phyloP scores from a whole-genome alignment of 2,113 vertebrate species.

The Muscicapa adusta region DNA sequence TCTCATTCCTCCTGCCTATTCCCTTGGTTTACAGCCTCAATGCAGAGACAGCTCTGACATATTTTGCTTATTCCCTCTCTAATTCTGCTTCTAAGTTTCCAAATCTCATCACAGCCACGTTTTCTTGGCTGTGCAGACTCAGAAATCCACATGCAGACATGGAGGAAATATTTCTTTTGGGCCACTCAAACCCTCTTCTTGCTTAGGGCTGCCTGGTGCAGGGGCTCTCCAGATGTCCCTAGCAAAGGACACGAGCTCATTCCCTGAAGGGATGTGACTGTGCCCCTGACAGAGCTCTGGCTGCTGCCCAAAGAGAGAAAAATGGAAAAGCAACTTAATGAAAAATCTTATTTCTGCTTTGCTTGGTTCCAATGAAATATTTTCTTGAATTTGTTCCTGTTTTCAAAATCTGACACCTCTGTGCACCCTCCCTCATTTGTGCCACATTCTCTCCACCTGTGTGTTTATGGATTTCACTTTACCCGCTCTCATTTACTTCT shows the following conservation, averaged over 20 bases:
- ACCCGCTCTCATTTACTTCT: not conserved
- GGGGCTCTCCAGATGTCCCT: not conserved
- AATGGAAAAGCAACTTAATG: not conserved
- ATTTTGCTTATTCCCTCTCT: slow-evolving; percentile 46
- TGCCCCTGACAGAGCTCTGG: not conserved
- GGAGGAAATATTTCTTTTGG: rapidly evolving
- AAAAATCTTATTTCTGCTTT: not conserved
- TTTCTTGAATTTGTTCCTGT: not conserved
- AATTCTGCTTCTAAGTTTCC: not conserved
- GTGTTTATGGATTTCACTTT: not conserved
- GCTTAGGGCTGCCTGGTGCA: not conserved
- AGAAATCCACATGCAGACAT: not conserved
- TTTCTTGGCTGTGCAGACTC: not conserved
- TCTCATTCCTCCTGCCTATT: slow-evolving; percentile 36
- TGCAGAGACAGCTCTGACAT: slow-evolving; percentile 23
- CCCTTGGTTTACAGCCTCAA: slow-evolving; percentile 34
- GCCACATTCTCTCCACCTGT: not conserved
- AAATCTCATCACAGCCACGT: not conserved
- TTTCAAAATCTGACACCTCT: not conserved
- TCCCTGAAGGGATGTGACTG: not conserved
- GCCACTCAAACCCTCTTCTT: not conserved
- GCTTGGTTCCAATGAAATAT: not conserved
- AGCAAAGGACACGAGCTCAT: not conserved
- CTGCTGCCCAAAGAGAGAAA: not conserved
- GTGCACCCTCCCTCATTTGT: not conserved